Percentiles rank a stretch among this genome's conserved stretches.
These are phyloP conservation scores for Callimorpha dominula DNA, from an alignment of 2,888 invertebrate genomes.

Conservation along the genomic window DNA sequence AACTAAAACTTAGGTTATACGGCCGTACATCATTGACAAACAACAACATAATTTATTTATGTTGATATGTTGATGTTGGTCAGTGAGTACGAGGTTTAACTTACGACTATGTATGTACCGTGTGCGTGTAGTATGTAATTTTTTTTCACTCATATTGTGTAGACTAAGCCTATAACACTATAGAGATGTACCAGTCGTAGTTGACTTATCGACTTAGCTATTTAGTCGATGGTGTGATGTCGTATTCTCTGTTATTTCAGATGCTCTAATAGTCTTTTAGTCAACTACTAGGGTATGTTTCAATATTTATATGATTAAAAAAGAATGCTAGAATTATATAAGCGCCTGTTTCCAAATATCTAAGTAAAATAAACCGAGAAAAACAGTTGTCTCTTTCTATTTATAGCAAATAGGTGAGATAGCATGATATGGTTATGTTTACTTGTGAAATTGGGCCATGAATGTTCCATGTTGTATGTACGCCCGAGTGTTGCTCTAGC, in stretches of 20 bases:
- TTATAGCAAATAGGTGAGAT: slow-evolving; percentile 7
- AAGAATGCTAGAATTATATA: slow-evolving; percentile 47
- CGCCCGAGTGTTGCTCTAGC: slow-evolving; percentile 65
- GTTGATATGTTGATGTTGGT: slow-evolving; percentile 38
- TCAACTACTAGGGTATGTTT: slow-evolving; percentile 24
- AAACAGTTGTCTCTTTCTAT: slow-evolving; percentile 11
- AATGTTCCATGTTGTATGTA: slow-evolving; percentile 72
- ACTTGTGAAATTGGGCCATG: slow-evolving; percentile 26
- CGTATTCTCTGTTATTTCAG: not conserved
- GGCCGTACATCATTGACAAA: not conserved
- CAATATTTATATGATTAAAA: slow-evolving; percentile 38
- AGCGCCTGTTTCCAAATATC: slow-evolving; percentile 17
- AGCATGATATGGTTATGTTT: slow-evolving; percentile 6
- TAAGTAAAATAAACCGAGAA: not conserved
- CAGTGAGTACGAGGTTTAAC: slow-evolving; percentile 35
- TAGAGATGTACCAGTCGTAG: slow-evolving; percentile 22
- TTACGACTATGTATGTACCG: slow-evolving; percentile 43
- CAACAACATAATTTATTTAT: slow-evolving; percentile 25
- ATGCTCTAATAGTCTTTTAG: slow-evolving; percentile 12
- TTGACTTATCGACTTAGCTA: slow-evolving; percentile 24
- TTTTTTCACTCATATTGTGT: slow-evolving; percentile 54
- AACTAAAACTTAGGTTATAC: slow-evolving; percentile 18
- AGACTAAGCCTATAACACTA: slow-evolving; percentile 51
- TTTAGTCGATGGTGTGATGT: slow-evolving; percentile 12
- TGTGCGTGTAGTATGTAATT: slow-evolving; percentile 50